These are phyloP conservation scores for Aegithalos caudatus DNA, from an alignment of 2,113 vertebrate genomes.

Conservation along the genomic window DNA sequence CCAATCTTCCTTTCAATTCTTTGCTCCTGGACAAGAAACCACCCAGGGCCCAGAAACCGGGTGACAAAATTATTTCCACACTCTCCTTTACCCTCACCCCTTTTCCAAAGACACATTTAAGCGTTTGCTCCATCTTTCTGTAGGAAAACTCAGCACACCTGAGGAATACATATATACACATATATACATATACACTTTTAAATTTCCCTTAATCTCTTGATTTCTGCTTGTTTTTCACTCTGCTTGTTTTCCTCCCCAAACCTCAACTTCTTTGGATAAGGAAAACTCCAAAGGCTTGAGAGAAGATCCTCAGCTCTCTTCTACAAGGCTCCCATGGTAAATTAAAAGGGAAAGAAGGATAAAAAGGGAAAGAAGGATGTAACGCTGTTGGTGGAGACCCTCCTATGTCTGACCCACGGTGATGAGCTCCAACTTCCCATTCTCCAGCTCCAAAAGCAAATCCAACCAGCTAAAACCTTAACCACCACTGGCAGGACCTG, in stretches of 20 bases:
- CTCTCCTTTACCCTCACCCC: background rate
- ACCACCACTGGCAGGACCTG: fast-evolving
- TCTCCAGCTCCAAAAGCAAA: background rate
- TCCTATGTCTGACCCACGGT: fast-evolving
- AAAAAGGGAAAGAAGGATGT: fast-evolving
- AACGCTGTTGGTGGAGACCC: background rate
- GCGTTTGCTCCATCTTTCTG: background rate
- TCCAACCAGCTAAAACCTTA: background rate
- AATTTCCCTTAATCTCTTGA: background rate
- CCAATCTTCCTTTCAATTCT: background rate
- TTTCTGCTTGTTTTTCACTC: background rate
- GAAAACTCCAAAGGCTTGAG: background rate
- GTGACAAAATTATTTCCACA: background rate
- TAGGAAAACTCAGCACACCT: background rate
- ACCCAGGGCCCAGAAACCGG: background rate
- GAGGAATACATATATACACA: background rate
- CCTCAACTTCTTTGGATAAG: background rate
- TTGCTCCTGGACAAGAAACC: background rate
- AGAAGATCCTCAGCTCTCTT: background rate
- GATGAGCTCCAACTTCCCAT: background rate
- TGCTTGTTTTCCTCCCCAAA: background rate
- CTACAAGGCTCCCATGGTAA: background rate
- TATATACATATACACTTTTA: fast-evolving
- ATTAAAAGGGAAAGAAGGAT: background rate
- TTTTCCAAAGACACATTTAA: background rate